phyloP scores from a whole-genome alignment of 2,113 vertebrate genomes.

The Sturnira hondurensis region DNA sequence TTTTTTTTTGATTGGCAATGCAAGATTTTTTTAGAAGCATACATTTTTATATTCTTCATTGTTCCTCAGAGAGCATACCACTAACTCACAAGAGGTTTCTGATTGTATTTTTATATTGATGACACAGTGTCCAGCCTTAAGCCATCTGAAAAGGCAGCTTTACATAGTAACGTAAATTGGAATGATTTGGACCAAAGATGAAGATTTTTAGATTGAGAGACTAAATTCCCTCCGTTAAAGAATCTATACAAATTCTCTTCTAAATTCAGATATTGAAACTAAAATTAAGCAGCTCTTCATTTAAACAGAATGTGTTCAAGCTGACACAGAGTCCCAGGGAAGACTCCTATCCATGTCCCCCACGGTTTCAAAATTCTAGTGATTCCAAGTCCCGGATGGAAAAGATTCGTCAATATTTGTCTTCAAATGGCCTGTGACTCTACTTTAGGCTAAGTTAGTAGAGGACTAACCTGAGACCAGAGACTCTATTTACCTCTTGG shows the following conservation, averaged over 20 bases:
- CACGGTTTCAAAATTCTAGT: not conserved
- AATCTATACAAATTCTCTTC: not conserved
- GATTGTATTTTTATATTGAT: not conserved
- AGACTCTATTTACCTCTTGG: not conserved
- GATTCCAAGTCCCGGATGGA: not conserved
- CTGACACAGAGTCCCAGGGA: not conserved
- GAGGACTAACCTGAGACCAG: not conserved
- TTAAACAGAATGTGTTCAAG: not conserved
- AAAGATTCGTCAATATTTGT: not conserved
- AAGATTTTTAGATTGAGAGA: constrained; percentile 29
- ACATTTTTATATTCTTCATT: constrained; percentile 27
- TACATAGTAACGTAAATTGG: not conserved
- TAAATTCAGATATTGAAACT: constrained; percentile 9
- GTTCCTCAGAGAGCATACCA: not conserved
- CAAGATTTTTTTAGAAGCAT: not conserved
- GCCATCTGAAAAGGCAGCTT: not conserved
- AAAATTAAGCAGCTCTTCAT: not conserved
- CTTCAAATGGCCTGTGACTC: not conserved
- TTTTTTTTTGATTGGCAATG: not conserved
- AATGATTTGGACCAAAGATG: constrained; percentile 36
- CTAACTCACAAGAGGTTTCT: constrained; percentile 18
- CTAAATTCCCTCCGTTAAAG: not conserved
- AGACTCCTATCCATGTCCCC: not conserved
- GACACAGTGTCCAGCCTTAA: not conserved
- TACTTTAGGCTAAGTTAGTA: not conserved